Percentiles rank a stretch among this genome's conserved stretches.
phyloP scores from a whole-genome alignment of 1,140 invertebrate species.

The Nylanderia fulva region DNA sequence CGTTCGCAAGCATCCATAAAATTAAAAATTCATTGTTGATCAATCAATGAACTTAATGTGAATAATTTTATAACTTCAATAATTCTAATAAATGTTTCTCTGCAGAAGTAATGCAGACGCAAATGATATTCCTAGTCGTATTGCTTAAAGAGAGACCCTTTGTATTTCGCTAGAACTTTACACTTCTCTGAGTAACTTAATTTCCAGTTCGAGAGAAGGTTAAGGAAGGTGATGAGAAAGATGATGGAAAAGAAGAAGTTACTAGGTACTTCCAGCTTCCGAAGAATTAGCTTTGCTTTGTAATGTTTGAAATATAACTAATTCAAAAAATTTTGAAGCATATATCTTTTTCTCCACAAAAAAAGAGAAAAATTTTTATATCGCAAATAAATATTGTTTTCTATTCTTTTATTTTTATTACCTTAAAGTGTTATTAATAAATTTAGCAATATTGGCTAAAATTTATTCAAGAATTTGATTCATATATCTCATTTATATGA shows the following conservation, averaged over 20 bases:
- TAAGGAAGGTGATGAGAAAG: constrained; percentile 24
- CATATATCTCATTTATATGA: not conserved
- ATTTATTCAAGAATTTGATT: not conserved
- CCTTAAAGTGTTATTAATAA: not conserved
- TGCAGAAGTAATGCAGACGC: constrained; percentile 22
- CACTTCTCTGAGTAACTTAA: constrained; percentile 19
- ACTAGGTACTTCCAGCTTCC: constrained; percentile 44
- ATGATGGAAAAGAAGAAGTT: constrained; percentile 46
- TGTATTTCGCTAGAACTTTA: constrained; percentile 38
- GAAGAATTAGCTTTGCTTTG: constrained; percentile 26
- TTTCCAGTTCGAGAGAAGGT: constrained; percentile 27
- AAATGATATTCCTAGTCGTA: constrained; percentile 31
- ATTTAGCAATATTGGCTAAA: not conserved
- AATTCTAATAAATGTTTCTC: constrained; percentile 25
- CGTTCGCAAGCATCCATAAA: not conserved
- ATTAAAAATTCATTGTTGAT: constrained; percentile 10
- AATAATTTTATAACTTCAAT: constrained; percentile 2
- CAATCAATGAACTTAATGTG: not conserved
- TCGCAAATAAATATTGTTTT: not conserved
- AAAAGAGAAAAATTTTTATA: not conserved
- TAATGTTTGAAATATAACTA: constrained; percentile 52
- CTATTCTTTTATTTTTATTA: not conserved
- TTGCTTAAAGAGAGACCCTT: constrained; percentile 30
- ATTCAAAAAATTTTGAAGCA: constrained; percentile 54
- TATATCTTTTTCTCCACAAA: not conserved